Base-by-base conservation (phyloP, 2,888 invertebrate species). In the Melanostoma mellinum region DNA sequence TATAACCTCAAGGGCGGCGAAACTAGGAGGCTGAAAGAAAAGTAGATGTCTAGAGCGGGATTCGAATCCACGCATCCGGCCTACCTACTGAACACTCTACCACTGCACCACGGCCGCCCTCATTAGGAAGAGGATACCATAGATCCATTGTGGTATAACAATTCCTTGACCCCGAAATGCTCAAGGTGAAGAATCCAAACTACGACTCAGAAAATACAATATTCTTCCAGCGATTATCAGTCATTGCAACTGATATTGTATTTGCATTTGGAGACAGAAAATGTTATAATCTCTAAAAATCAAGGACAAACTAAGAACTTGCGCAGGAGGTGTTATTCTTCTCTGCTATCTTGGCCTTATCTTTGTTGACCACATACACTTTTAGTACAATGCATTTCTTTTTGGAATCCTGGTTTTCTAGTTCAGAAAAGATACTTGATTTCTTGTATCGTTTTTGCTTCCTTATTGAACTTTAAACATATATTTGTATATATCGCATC, bases 331-430 rank as follows among this genome's bases (percentile, higher is more conserved):
- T 81, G 90, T 95, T 77, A 89, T 97, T 53, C 89, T 97, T 52
- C 91, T 97, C n/a, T 92, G 95, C 68, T 98, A 97, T 91, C 95
- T 96, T 85, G 98, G 98, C 3, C 92, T 99, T 4, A 90, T 99
- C 3, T 94, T 99, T 91, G 95, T 99, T 8, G 99, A 99, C 91
- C 98, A 99, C 89, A 96, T 99, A 88, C 99, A 99, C 92, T 99
- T 99, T 90, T 99, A 99, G 90, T 99, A 99, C 90, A 99, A 99
- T 93, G 99, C 99, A 48, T 95, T 99, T 88, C 92, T 99, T 79
- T 96, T 96, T 92, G 98, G 98, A 33, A 93, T 98, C 76, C 91
- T 85, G 94, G 95, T 4, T 93, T 94, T 86, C 93, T 97, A 20
- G 93, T 95, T 85, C 92, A 96, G 94, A 94, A 93, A 76, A 93